These are phyloP conservation scores for Parascotia fuliginaria DNA, from an alignment of 2,888 invertebrate species.

Conservation along the genomic window DNA sequence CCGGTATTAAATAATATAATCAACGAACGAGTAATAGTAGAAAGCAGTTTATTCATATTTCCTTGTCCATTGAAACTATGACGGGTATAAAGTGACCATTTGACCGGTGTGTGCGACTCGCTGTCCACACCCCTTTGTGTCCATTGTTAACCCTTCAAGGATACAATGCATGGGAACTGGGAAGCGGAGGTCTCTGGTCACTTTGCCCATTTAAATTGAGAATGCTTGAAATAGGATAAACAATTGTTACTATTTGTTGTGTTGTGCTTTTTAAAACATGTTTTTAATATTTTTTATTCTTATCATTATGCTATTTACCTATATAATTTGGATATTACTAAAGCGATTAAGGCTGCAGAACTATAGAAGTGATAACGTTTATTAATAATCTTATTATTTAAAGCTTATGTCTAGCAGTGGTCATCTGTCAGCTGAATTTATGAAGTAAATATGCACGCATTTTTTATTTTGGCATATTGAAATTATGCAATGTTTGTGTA, in stretches of 20 bases:
- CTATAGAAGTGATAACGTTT: too few species aligned
- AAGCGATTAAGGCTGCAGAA: too few species aligned
- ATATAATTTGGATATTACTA: too few species aligned
- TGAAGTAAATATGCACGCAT: too few species aligned
- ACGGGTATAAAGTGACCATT: constrained; percentile 80
- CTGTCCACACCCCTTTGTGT: constrained; percentile 83
- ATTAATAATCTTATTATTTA: too few species aligned
- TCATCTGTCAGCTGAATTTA: too few species aligned
- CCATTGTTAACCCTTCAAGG: constrained; percentile 76
- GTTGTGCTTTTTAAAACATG: constrained; percentile 1
- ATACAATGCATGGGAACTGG: constrained; percentile 81
- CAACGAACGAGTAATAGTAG: constrained; percentile 66
- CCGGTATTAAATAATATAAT: constrained; percentile 81
- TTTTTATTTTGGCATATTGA: not conserved
- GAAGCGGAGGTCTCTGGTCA: constrained; percentile 66
- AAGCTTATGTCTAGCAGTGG: too few species aligned
- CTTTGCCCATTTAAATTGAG: constrained; percentile 69
- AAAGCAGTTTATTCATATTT: constrained; percentile 79
- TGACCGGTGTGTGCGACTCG: constrained; percentile 75
- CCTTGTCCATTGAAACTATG: constrained; percentile 78
- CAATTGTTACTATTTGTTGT: constrained; percentile 24
- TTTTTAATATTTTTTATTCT: not conserved
- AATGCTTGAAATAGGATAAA: constrained; percentile 43
- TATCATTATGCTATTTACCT: not conserved
- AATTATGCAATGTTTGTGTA: not conserved